Base-by-base conservation (phyloP, 2,888 invertebrate genomes). In the Cremastobaeus sp. region DNA sequence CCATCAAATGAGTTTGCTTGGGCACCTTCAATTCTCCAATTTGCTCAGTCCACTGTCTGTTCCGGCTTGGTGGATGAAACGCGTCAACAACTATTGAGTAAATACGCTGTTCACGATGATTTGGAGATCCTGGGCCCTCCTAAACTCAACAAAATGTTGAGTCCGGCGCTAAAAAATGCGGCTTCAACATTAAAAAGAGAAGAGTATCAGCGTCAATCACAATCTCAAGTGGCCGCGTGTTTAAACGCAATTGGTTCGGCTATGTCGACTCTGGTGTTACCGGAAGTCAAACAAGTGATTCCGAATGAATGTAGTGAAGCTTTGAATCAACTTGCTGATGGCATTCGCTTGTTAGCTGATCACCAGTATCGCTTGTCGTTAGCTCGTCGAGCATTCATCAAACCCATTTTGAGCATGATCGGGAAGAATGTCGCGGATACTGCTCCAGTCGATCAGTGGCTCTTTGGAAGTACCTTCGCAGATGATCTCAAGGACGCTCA, bases 401-500 rank as follows among this genome's bases (percentile, higher is more conserved):
- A 69, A 18, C 69, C 69, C 1, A 8, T 30, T n/a, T 14, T 60
- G 3, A 69, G 32, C 30, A 11, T 69, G 0, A 11, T 60, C 8
- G 60, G 59, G 1, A 59, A 60, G 28, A 5, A 39, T n/a, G 50
- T 25, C 1, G 59, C 50, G 3, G 68, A 50, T 15, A 34, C 15
- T 21, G 59, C 52, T 11, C 59, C 57, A 3, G 21, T 68, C 4
- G 59, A 50, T 9, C 50, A 59, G 2, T 68, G 48, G 50, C 18
- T 68, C 0, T 68, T 68, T 15, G 68, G 59, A 0, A 52, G 21
- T 12, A 14, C 41, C 1, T 68, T 68, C 34, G 50, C 52, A 5
- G 59, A 68, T 0, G 59, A 52, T 2, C n/a, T 68, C 8, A 59
- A 59, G 11, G 18, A 41, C 3, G 68, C 41, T 6, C 59, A 32